Percentiles rank a stretch among this genome's conserved stretches.
Evolutionary conservation across 2,113 vertebrate species (phyloP).

Genomic region (Gymnarchus niloticus): DNA sequence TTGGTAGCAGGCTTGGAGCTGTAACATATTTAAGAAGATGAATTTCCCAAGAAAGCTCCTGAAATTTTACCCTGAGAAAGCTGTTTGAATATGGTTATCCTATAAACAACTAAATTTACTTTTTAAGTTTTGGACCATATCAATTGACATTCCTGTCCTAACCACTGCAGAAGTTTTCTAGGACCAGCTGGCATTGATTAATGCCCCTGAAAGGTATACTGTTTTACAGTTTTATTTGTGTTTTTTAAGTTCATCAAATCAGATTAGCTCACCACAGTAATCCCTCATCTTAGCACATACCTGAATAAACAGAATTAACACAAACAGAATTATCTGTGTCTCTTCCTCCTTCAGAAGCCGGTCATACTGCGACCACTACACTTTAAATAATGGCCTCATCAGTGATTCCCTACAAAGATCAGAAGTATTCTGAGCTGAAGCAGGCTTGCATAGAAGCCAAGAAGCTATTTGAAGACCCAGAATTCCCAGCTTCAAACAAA

Average conservation of each 20-base stretch:
- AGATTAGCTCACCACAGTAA: not conserved
- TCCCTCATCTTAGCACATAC: not conserved
- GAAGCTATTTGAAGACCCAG: conserved; percentile 76
- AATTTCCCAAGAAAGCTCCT: not conserved
- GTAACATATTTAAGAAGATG: not conserved
- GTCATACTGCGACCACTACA: conserved; percentile 34
- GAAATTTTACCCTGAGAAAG: not conserved
- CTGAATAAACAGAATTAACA: not conserved
- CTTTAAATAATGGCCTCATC: conserved; percentile 64
- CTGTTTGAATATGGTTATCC: not conserved
- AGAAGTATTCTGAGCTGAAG: conserved; percentile 75
- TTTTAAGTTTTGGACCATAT: too few relatives aligned
- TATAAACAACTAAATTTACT: not conserved
- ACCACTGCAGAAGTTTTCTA: not conserved
- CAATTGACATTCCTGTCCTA: too few relatives aligned
- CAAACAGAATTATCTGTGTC: not conserved
- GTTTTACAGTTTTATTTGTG: not conserved
- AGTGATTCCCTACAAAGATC: conserved; percentile 63
- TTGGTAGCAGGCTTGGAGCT: not conserved
- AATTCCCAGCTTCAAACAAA: conserved; percentile 71
- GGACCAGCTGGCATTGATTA: not conserved
- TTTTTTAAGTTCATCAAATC: not conserved
- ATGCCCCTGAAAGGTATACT: too few relatives aligned
- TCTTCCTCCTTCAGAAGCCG: not conserved
- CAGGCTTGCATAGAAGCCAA: conserved; percentile 61